These are phyloP conservation scores for Hucho hucho DNA, from an alignment of 2,113 vertebrate genomes.

Conservation along the genomic window DNA sequence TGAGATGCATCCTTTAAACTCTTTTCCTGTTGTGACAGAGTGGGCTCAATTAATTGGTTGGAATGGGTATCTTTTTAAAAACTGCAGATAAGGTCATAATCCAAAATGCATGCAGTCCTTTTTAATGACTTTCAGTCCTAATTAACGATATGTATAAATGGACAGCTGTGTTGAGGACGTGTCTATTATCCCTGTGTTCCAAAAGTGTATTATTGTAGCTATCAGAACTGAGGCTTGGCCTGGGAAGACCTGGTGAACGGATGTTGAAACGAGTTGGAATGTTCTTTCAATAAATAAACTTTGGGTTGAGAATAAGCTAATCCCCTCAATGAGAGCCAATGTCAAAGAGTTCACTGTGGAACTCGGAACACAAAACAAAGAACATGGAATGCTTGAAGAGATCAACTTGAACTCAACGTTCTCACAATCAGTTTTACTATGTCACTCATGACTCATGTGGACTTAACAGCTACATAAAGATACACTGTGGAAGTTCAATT, in stretches of 20 bases:
- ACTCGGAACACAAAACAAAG: slow-evolving; percentile 16
- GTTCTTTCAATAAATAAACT: slow-evolving; percentile 33
- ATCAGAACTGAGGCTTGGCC: slow-evolving; percentile 34
- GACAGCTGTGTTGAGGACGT: slow-evolving; percentile 31
- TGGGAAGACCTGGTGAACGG: slow-evolving; percentile 35
- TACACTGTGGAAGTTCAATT: not conserved
- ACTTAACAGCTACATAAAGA: too few relatives aligned
- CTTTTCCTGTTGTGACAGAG: slow-evolving; percentile 38
- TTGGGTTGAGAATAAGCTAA: slow-evolving; percentile 34
- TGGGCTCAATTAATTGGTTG: slow-evolving; percentile 72
- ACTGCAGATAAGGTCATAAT: slow-evolving; percentile 71
- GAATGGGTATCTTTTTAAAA: slow-evolving; percentile 64
- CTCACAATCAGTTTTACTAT: slow-evolving; percentile 39
- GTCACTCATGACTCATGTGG: not conserved
- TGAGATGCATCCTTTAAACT: slow-evolving; percentile 17
- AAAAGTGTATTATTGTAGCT: slow-evolving; percentile 54
- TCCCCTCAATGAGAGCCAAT: slow-evolving; percentile 42
- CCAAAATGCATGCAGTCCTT: slow-evolving; percentile 63
- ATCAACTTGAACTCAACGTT: slow-evolving; percentile 36
- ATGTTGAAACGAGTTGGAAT: slow-evolving; percentile 40
- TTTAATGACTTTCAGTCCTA: slow-evolving; percentile 77
- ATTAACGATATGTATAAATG: slow-evolving; percentile 66
- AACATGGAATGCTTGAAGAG: slow-evolving; percentile 22
- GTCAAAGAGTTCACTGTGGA: slow-evolving; percentile 48
- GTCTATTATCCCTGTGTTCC: slow-evolving; percentile 46